phyloP scores from a whole-genome alignment of 2,113 vertebrate species.

The Amblyornis subalaris region DNA sequence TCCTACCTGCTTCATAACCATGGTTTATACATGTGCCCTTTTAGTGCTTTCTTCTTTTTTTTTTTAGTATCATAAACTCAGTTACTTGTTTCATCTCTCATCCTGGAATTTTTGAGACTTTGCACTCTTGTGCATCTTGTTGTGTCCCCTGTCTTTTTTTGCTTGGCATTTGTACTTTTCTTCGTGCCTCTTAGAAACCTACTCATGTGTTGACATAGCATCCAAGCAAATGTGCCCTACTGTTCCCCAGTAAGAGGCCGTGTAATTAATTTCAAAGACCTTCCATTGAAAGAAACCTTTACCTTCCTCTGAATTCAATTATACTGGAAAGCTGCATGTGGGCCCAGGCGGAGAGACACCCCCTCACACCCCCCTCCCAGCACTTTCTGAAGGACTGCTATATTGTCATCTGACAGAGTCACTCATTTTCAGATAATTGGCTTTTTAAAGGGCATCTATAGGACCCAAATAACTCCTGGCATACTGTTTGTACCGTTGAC shows the following conservation, averaged over 20 bases:
- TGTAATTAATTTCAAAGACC: conserved; percentile 38
- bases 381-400: conserved; percentile 25
- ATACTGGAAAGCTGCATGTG: conserved; percentile 39
- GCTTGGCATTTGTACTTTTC: neutral
- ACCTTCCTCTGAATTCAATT: conserved; percentile 51
- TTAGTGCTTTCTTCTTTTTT: neutral
- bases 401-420: conserved; percentile 62
- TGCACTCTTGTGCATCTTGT: neutral
- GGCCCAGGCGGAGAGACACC: neutral
- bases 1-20: neutral
- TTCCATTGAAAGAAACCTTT: conserved; percentile 19
- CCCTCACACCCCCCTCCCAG: neutral
- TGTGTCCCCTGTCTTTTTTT: neutral
- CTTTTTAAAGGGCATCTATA: conserved; percentile 66
- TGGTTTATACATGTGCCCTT: neutral
- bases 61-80: neutral
- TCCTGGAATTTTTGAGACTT: neutral
- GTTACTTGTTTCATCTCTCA: neutral
- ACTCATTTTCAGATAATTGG: conserved; percentile 70
- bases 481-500: conserved; percentile 49
- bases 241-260: neutral
- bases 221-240: neutral
- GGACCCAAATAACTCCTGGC: conserved; percentile 66
- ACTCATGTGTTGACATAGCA: neutral
- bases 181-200: neutral